Percentiles rank a stretch among this genome's conserved stretches.
Conservation (phyloP, 2,888 invertebrate genomes). For the Microctonus aethiopoides region DNA sequence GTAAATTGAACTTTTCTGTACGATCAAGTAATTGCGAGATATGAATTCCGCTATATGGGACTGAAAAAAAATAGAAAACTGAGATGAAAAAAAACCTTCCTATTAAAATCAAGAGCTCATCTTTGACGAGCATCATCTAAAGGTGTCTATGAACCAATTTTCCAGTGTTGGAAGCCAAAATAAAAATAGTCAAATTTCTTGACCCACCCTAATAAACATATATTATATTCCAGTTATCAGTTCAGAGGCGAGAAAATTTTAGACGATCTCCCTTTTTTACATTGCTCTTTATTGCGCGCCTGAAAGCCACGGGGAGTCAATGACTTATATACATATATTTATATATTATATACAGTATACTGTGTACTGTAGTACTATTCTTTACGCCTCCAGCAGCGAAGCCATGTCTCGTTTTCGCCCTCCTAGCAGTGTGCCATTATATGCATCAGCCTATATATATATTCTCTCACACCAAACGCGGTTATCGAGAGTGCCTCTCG, state of each 20-base stretch:
- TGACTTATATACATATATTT: constrained; percentile 9
- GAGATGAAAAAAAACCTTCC: too few relatives aligned
- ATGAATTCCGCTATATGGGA: too few relatives aligned
- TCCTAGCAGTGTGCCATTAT: constrained; percentile 4
- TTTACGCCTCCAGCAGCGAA: constrained; percentile 6
- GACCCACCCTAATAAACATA: too few relatives aligned
- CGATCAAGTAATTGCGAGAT: too few relatives aligned
- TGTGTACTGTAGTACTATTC: not conserved
- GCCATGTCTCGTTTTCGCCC: not conserved
- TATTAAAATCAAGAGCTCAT: too few relatives aligned
- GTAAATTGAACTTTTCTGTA: too few relatives aligned
- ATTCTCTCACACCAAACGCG: constrained; percentile 4
- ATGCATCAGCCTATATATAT: constrained; percentile 4
- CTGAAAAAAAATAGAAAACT: too few relatives aligned
- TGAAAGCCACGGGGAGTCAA: constrained; percentile 36
- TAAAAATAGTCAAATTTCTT: too few relatives aligned
- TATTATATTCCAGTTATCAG: constrained; percentile 52
- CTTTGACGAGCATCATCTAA: too few relatives aligned
- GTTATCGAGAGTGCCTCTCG: constrained; percentile 15
- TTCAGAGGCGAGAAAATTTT: constrained; percentile 36
- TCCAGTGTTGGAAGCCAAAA: too few relatives aligned
- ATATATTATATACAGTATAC: too few relatives aligned
- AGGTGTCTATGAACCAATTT: too few relatives aligned
- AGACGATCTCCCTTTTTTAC: constrained; percentile 14
- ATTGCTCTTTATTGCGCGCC: constrained; percentile 46